Percentiles rank a stretch among this genome's conserved stretches.
Conservation (phyloP, 23 tunicate species). For the Diplosoma virens region DNA sequence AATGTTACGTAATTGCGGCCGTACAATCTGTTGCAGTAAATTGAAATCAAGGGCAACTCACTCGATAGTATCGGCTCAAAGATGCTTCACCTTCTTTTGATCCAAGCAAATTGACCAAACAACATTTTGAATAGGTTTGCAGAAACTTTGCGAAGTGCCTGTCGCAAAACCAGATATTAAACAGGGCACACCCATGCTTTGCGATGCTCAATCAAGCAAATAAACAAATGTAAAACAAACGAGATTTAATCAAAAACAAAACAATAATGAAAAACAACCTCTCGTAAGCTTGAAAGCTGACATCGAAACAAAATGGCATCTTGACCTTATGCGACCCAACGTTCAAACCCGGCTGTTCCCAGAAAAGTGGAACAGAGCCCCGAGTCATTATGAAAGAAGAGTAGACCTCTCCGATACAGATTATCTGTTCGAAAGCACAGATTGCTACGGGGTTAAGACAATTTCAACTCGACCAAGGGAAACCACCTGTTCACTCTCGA, state of each 20-base stretch:
- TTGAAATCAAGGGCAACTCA: too few relatives aligned
- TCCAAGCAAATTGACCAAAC: slow-evolving; percentile 82
- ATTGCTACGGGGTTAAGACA: neutral
- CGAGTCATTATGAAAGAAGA: slow-evolving; percentile 74
- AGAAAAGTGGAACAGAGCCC: slow-evolving; percentile 91
- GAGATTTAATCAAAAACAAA: neutral
- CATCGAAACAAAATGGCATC: slow-evolving; percentile 37
- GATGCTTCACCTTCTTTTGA: slow-evolving; percentile 71
- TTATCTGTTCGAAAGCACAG: slow-evolving; percentile 23
- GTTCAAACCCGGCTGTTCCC: slow-evolving; percentile 99
- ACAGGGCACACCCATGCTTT: too few relatives aligned
- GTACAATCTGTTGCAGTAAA: too few relatives aligned
- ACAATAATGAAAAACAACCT: slow-evolving; percentile 16
- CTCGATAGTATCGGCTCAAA: slow-evolving; percentile 56
- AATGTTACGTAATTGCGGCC: too few relatives aligned
- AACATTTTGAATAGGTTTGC: slow-evolving; percentile 35
- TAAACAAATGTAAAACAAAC: neutral
- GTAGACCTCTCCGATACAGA: slow-evolving; percentile 52
- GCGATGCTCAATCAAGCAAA: too few relatives aligned
- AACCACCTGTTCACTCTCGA: slow-evolving; percentile 90
- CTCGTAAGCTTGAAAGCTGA: slow-evolving; percentile 62
- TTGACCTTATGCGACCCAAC: slow-evolving; percentile 92
- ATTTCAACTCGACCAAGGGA: neutral
- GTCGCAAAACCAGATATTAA: neutral
- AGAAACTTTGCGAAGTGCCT: slow-evolving; percentile 56